These are phyloP conservation scores for Metacarcinus magister DNA, from an alignment of 2,888 invertebrate genomes.

Conservation along the genomic window DNA sequence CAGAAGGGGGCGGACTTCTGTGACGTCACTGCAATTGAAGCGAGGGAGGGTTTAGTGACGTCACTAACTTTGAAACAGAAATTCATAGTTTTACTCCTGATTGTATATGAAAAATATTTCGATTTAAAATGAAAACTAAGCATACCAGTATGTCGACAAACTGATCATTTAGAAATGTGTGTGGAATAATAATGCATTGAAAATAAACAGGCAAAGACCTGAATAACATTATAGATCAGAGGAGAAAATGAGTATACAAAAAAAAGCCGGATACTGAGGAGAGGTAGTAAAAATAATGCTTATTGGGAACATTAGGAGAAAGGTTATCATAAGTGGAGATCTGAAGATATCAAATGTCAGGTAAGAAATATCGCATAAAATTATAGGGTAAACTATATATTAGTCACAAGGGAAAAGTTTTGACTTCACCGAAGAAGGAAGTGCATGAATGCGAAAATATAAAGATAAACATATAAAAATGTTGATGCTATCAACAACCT, in stretches of 20 bases:
- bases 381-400: conserved; percentile 42
- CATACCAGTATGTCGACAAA: background rate
- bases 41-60: conserved; percentile 5
- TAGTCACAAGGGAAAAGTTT: background rate
- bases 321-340: conserved; percentile 31
- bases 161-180: background rate
- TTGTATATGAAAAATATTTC: background rate
- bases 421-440: conserved; percentile 35
- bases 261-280: background rate
- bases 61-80: background rate
- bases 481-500: background rate
- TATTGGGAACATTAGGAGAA: conserved; percentile 43
- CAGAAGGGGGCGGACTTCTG: conserved; percentile 38
- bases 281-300: conserved; percentile 6
- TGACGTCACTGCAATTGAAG: conserved; percentile 46
- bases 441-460: background rate
- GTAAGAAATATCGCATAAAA: conserved; percentile 35
- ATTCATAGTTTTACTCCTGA: background rate
- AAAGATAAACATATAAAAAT: background rate
- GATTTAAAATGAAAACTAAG: background rate
- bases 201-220: background rate
- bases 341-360: conserved; percentile 10
- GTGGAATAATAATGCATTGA: background rate
- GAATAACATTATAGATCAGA: background rate
- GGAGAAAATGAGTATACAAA: background rate